These are phyloP conservation scores for Exephanes ischioxanthus DNA, from an alignment of 2,888 invertebrate genomes.

Conservation along the genomic window DNA sequence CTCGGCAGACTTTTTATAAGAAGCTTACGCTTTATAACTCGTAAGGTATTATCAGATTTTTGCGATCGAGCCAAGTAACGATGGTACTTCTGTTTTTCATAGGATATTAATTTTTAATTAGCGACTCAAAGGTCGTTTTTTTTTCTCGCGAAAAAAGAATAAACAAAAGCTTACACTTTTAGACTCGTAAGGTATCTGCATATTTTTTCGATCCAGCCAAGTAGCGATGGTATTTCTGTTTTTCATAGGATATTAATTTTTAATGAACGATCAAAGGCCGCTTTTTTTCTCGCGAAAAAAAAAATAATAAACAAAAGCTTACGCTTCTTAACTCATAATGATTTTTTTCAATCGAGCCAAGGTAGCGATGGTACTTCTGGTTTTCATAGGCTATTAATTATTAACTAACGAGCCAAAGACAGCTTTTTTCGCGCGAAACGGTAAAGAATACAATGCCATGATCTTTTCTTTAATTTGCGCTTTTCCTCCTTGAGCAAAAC, in stretches of 20 bases:
- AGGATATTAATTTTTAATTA: neutral
- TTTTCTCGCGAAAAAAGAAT: neutral
- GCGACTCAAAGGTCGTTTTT: neutral
- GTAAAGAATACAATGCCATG: neutral
- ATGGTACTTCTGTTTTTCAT: constrained; percentile 3
- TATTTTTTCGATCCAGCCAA: neutral
- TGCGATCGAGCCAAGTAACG: no score
- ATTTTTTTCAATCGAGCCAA: neutral
- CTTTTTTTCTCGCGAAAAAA: neutral
- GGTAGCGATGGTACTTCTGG: neutral
- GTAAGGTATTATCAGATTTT: neutral
- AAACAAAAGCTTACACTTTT: neutral
- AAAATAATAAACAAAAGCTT: neutral
- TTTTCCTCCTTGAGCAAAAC: constrained; percentile 15
- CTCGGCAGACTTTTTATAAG: constrained; percentile 24
- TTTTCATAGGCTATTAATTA: neutral
- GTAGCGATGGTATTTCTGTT: neutral
- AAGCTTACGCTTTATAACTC: neutral
- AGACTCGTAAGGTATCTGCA: neutral
- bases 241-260: neutral
- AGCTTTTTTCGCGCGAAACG: neutral
- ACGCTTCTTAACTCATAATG: neutral
- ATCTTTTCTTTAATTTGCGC: neutral
- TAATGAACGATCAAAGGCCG: neutral
- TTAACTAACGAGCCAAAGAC: neutral